Evolutionary conservation across 2,113 vertebrate genomes (phyloP), one percentile per base, ranked within the genome.

Genomic region (Isurus oxyrinchus): DNA sequence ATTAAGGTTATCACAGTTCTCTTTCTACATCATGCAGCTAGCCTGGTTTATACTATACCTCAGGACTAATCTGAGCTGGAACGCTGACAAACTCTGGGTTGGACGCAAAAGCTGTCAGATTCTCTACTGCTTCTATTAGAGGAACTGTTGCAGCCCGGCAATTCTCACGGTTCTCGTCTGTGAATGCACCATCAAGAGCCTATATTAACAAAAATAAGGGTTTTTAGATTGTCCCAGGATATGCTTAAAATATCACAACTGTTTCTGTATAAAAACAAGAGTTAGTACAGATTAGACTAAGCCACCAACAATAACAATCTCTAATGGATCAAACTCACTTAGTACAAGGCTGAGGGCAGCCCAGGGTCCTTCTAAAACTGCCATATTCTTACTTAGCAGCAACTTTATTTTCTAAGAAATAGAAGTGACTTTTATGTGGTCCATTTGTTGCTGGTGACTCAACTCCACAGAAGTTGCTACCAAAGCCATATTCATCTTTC

Each of bases 1-100:
- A 63, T 63, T 2, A 21, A 35, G 35, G 25, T 93, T 19, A 93
- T 61, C 23, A 13, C 10, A 35, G 8, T 61, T 55, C 40, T 23
- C 13, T 49, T 66, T 72, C 11, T 53, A 27, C 66, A 72, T 27
- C 11, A 53, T 16, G 66, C 13, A 72, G 72, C 23, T 53, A 95
- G 27, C 6, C 40, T 23, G 2, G 79, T 3, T 44, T 31, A 0
- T 0, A 96, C 63, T 97, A 96, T 87, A 99, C 99, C 98, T 99
- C 99, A 0, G 98, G 98, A 97, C 99, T 99, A 97, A 99, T 99
- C 97, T 99, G 99, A 76, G 99, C 99, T 59, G 99, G 99, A 96
- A 99, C 97, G 0, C 99, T 99, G 96, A 99, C 98, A 0, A 99
- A 99, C 97, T 99, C 99, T 0, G 99, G 99, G 97, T 99, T 99